phyloP scores from a whole-genome alignment of 2,888 invertebrate species.

The Eulithis prunata region DNA sequence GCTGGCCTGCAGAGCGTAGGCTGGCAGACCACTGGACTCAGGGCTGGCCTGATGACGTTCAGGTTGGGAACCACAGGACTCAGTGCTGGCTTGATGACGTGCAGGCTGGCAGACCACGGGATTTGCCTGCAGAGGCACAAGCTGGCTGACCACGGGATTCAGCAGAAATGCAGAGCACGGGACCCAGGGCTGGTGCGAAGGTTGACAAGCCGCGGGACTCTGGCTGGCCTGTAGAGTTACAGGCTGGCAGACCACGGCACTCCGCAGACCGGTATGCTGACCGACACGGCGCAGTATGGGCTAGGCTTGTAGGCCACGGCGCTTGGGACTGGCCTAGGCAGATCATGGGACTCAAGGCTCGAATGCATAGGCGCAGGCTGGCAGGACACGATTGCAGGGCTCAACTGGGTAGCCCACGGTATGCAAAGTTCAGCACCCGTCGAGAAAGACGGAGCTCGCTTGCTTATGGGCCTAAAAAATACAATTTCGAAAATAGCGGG shows the following conservation, averaged over 20 bases:
- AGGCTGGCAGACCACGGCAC: not conserved
- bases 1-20: slow-evolving; percentile 1
- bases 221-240: not conserved
- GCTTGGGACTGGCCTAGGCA: not conserved
- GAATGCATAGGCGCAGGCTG: slow-evolving; percentile 4
- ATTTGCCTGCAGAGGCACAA: not conserved
- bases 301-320: not conserved
- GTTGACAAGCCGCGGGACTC: not conserved
- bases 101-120: not conserved
- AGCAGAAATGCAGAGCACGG: not conserved
- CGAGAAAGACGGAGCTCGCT: not conserved
- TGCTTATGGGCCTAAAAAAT: slow-evolving; percentile 3
- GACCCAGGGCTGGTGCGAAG: not conserved
- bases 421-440: not conserved
- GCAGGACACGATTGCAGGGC: slow-evolving; percentile 1
- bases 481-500: not conserved
- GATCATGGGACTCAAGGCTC: not conserved
- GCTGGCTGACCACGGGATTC: not conserved
- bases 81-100: not conserved
- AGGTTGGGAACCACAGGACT: slow-evolving; percentile 3
- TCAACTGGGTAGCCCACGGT: not conserved
- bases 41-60: not conserved
- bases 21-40: not conserved
- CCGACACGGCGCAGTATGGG: too few species aligned
- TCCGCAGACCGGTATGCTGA: too few species aligned